Percentiles rank a stretch among this genome's conserved stretches.
Evolutionary conservation across 2,113 vertebrate species (phyloP).

Genomic region (Thamnaconus septentrionalis): DNA sequence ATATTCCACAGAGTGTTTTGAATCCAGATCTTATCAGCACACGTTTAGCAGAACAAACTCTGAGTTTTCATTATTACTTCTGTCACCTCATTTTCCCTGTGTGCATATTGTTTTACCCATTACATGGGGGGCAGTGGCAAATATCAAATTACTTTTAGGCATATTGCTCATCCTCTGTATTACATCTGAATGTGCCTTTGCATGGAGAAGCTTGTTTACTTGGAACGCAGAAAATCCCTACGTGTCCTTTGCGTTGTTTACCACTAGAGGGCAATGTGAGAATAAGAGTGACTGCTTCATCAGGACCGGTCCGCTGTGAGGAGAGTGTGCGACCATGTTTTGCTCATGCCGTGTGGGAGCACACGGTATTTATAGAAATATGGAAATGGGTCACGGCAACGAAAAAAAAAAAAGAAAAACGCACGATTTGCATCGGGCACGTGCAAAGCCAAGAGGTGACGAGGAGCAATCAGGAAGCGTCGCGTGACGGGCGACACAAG

Average conservation of each 20-base stretch:
- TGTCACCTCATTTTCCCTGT: not conserved
- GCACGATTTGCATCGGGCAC: constrained; percentile 19
- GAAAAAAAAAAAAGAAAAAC: not conserved
- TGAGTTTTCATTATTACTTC: constrained; percentile 16
- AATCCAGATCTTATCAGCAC: constrained; percentile 18
- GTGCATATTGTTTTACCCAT: constrained; percentile 2
- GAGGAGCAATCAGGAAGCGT: not conserved
- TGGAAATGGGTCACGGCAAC: not conserved
- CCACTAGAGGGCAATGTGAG: constrained; percentile 65
- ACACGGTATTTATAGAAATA: too few species aligned
- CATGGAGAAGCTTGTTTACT: not conserved
- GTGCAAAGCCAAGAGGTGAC: not conserved
- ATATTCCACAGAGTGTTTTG: constrained; percentile 23
- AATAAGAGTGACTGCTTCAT: constrained; percentile 9
- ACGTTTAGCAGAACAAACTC: not conserved
- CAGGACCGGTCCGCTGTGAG: not conserved
- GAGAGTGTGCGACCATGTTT: not conserved
- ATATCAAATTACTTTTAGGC: not conserved
- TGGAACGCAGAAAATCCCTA: not conserved
- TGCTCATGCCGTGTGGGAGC: too few species aligned
- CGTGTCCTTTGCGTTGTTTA: constrained; percentile 12
- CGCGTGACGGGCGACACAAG: constrained; percentile 6
- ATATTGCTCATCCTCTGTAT: not conserved
- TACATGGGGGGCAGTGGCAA: not conserved
- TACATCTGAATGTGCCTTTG: too few species aligned